A percentile compares a stretch with the other conserved stretches of the same genome.
Evolutionary conservation across 2,888 invertebrate species (phyloP).

Genomic region (Andrena fulva): DNA sequence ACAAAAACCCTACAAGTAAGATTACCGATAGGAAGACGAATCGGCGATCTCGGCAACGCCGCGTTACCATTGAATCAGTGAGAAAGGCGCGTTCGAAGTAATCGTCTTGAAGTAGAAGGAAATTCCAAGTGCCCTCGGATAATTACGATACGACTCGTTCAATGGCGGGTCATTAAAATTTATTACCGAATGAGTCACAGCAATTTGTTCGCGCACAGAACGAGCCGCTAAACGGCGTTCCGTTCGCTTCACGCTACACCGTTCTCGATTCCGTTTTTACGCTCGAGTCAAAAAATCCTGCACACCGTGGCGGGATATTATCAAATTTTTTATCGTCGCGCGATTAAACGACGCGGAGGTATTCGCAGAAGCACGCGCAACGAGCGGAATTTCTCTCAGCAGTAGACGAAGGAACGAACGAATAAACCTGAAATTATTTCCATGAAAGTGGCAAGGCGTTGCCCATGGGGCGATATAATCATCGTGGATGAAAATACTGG

Average conservation of each 20-base stretch:
- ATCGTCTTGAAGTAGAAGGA: conserved; percentile 43
- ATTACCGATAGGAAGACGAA: conserved; percentile 20
- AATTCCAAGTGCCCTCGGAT: conserved; percentile 55
- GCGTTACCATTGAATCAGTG: conserved; percentile 20
- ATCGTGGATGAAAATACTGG: conserved; percentile 37
- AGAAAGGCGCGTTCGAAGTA: conserved; percentile 23
- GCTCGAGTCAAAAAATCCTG: neutral
- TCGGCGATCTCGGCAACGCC: conserved; percentile 28
- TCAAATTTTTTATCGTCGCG: neutral
- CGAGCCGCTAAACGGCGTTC: conserved; percentile 36
- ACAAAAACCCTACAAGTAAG: neutral
- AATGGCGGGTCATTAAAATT: conserved; percentile 60
- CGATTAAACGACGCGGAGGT: neutral
- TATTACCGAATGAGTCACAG: conserved; percentile 56
- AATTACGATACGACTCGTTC: conserved; percentile 57
- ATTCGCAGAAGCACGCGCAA: neutral
- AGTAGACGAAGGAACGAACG: neutral
- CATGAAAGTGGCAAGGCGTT: too few species aligned
- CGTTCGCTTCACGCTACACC: conserved; percentile 13
- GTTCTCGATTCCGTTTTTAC: neutral
- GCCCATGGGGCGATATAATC: conserved; percentile 14
- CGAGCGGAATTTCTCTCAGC: neutral
- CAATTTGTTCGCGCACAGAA: conserved; percentile 54
- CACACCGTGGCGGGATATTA: neutral
- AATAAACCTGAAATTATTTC: conserved; percentile 1